Percentiles rank a stretch among this genome's conserved stretches.
Conservation (phyloP, 2,888 invertebrate species). For the Sarcophaga rosellei region DNA sequence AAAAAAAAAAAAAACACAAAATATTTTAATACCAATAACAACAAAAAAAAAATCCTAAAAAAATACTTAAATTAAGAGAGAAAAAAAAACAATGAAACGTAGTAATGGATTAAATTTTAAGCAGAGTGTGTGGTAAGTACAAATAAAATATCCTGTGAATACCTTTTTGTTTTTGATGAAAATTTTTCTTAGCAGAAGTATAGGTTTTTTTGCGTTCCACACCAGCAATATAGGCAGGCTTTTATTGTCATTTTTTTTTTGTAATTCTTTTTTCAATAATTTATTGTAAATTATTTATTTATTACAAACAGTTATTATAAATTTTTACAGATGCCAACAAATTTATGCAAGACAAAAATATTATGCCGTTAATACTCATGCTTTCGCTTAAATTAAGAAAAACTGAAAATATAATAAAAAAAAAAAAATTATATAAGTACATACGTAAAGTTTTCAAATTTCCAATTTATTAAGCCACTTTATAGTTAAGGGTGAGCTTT, state of each 20-base stretch:
- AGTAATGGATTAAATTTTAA: too few species aligned
- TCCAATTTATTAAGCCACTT: conserved; percentile 51
- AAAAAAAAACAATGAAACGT: background rate
- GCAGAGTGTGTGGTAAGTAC: conserved; percentile 48
- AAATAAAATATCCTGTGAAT: background rate
- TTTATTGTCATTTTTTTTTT: conserved; percentile 5
- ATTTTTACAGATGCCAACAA: conserved; percentile 78
- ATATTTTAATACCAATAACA: conserved; percentile 53
- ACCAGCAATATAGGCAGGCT: background rate
- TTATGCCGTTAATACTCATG: conserved; percentile 78
- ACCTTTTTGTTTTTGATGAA: background rate
- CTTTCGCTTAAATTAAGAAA: conserved; percentile 68
- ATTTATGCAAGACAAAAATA: conserved; percentile 79
- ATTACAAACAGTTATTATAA: conserved; percentile 50
- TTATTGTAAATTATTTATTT: conserved; percentile 62
- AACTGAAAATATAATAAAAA: background rate
- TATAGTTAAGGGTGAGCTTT: conserved; percentile 59
- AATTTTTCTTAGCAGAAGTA: conserved; percentile 5
- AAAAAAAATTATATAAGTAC: background rate
- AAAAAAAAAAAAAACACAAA: conserved; percentile 56
- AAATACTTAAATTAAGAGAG: conserved; percentile 11
- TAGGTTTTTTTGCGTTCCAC: conserved; percentile 24
- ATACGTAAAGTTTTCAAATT: conserved; percentile 34
- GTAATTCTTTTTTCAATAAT: conserved; percentile 28
- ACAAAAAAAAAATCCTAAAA: conserved; percentile 12